A percentile compares a stretch with the other conserved stretches of the same genome.
These are phyloP conservation scores for Thermophis baileyi DNA, from an alignment of 2,113 vertebrate genomes.

Conservation along the genomic window DNA sequence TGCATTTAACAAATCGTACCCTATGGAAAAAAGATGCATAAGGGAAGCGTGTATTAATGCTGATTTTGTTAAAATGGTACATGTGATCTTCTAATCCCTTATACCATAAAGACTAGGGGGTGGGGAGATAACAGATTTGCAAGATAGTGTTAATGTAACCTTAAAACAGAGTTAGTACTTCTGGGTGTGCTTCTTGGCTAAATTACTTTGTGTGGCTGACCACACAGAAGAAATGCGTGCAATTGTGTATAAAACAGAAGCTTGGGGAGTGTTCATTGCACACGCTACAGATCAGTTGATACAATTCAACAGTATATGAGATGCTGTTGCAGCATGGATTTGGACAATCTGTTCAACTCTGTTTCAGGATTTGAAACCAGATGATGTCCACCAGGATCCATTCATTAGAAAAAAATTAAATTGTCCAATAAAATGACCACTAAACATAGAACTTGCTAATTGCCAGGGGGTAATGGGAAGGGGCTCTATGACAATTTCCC, in stretches of 20 bases:
- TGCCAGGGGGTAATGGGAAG: not conserved
- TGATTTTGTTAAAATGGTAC: not conserved
- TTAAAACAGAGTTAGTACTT: too few relatives aligned
- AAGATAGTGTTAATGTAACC: not conserved
- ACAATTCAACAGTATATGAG: not conserved
- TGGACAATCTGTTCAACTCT: not conserved
- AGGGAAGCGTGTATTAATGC: not conserved
- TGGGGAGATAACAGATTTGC: not conserved
- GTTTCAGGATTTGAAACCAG: not conserved
- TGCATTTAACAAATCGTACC: not conserved
- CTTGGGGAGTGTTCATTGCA: not conserved
- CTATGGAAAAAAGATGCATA: not conserved
- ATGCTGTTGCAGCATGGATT: not conserved
- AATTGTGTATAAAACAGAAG: not conserved
- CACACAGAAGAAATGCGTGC: not conserved
- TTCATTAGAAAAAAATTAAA: not conserved
- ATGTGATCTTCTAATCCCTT: too few relatives aligned
- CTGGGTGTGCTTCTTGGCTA: not conserved
- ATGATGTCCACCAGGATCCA: not conserved
- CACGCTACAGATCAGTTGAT: not conserved
- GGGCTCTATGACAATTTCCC: too few relatives aligned
- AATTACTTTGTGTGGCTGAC: not conserved
- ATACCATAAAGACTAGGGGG: not conserved
- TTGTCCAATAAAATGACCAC: not conserved
- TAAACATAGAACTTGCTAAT: not conserved